Base-by-base conservation (phyloP, 2,797 vertebrate genomes). In the Centropyge bicolor region DNA sequence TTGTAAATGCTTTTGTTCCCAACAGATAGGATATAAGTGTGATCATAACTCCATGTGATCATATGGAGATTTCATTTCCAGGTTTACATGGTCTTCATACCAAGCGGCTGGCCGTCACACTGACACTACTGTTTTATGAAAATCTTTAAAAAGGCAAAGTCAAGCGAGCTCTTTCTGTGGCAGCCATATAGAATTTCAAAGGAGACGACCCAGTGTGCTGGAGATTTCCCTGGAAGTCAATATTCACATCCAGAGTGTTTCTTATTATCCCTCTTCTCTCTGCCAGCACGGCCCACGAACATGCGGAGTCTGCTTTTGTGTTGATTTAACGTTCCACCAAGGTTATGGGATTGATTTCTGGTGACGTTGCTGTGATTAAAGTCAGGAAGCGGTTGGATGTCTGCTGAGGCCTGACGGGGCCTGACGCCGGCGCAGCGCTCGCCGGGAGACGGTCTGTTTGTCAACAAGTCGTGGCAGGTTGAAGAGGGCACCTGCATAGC, bases 331-430 rank as follows among this genome's bases (percentile, higher is more conserved):
- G 67, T 83, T 86, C 76, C 52, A 38, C 81, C 85, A 80, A 92
- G 88, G 87, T 85, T 89, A 81, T 63, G 43, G 57, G 75, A 93
- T 92, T 92, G 90, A 93, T 93, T 90, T 91, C 77, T 78, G 52
- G 67, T 70, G 78, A 85, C 27, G 54, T 73, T 59, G 48, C 85
- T 70, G 76, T 87, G 88, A 92, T 94, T 93, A 86, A 92, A 90
- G 88, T 73, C 65, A 70, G 80, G 66, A 86, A 86, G 78, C 76
- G 74, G 84, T 78, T 68, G 55, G 86, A 64, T 56, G 80, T 88
- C 68, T 88, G 85, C 88, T 87, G 83, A 88, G 78, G 75, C 85
- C 66, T 77, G 81, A 84, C 90, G 79, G 56, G 61, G 49, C 36
- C 74, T 70, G 82, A 83, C 71, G 60, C 55, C 14, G 41, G 67